A percentile compares a stretch with the other conserved stretches of the same genome.
Evolutionary conservation across 2,888 invertebrate species (phyloP).

Genomic region (Epirrhoe alternata): DNA sequence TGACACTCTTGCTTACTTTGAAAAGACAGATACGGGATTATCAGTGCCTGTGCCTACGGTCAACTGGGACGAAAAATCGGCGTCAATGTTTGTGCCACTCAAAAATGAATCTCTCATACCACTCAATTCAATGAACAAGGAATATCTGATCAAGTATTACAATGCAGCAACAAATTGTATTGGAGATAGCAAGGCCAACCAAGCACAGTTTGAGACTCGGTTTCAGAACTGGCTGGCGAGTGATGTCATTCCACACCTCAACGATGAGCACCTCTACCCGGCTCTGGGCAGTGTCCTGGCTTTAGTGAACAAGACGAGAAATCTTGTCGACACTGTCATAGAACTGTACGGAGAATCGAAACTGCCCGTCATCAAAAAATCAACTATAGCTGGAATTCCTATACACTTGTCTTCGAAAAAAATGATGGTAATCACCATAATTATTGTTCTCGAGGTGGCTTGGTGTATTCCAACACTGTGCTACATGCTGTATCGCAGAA

Average conservation of each 20-base stretch:
- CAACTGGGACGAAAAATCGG: conserved; percentile 80
- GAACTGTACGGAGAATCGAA: conserved; percentile 32
- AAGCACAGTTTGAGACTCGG: conserved; percentile 77
- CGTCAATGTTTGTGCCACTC: conserved; percentile 87
- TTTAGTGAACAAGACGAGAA: conserved; percentile 57
- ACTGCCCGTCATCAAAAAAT: conserved; percentile 8
- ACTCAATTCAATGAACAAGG: conserved; percentile 56
- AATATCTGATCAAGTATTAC: conserved; percentile 85
- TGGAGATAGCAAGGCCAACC: conserved; percentile 58
- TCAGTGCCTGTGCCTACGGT: conserved; percentile 85
- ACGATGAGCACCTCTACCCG: conserved; percentile 86
- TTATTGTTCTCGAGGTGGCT: conserved; percentile 65
- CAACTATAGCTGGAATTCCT: conserved; percentile 39
- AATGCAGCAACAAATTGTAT: conserved; percentile 82
- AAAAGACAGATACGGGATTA: conserved; percentile 57
- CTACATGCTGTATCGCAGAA: conserved; percentile 48
- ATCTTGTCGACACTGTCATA: conserved; percentile 35
- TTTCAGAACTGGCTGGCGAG: conserved; percentile 83
- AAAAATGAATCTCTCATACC: conserved; percentile 64
- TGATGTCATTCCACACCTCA: conserved; percentile 82
- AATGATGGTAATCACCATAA: conserved; percentile 55
- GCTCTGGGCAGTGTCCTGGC: conserved; percentile 80
- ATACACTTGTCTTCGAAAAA: conserved; percentile 58
- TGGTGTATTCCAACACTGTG: conserved; percentile 67
- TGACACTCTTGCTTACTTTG: conserved; percentile 61